A percentile compares a stretch with the other conserved stretches of the same genome.
Evolutionary conservation across 1,140 invertebrate species (phyloP).

Genomic region (Bursaphelenchus mucronatus): DNA sequence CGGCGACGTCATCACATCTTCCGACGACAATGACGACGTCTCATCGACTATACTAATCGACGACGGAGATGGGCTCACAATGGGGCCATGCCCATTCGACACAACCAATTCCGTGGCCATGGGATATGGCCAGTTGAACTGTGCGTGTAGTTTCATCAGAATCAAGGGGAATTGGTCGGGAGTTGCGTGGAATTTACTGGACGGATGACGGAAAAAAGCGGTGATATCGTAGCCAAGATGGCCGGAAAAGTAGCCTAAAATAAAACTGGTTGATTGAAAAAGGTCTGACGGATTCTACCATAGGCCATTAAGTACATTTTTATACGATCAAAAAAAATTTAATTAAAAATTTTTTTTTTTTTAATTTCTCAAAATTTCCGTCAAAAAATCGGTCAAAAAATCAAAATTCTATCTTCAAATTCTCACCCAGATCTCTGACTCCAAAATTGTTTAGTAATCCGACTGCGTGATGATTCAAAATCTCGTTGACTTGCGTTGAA

Average conservation of each 20-base stretch:
- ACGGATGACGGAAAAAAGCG: conserved; percentile 26
- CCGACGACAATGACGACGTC: conserved; percentile 24
- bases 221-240: conserved; percentile 50
- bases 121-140: conserved; percentile 59
- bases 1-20: conserved; percentile 12
- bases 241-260: conserved; percentile 52
- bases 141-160: conserved; percentile 56
- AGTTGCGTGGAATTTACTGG: conserved; percentile 29
- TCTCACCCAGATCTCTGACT: conserved; percentile 49
- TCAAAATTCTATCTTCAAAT: background rate
- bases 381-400: too few species aligned
- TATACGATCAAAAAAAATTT: too few species aligned
- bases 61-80: conserved; percentile 7
- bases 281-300: too few species aligned
- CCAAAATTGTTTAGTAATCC: conserved; percentile 51
- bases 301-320: too few species aligned
- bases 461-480: conserved; percentile 39
- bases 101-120: conserved; percentile 21
- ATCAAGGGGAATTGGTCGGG: conserved; percentile 50
- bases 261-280: too few species aligned
- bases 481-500: conserved; percentile 27
- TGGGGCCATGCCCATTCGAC: too few species aligned
- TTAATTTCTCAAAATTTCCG: too few species aligned
- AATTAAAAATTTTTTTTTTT: too few species aligned
- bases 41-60: conserved; percentile 23